Evolutionary conservation across 1,140 invertebrate species (phyloP).

Genomic region (Drosophila mojavensis): DNA sequence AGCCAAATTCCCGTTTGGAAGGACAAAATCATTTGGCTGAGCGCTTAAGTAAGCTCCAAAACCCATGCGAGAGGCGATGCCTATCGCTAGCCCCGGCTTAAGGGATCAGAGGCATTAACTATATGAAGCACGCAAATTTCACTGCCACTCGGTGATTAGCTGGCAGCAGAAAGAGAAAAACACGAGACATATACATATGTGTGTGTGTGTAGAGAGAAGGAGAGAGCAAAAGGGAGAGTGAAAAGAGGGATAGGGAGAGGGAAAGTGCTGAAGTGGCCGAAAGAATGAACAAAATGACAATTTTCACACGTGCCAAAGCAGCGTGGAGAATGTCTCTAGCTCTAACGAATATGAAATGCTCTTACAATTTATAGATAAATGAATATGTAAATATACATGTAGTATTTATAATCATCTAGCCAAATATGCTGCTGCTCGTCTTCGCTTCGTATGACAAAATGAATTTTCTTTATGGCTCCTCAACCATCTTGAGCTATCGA

Average conservation of each 20-base stretch:
- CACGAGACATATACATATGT: not conserved
- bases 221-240: not conserved
- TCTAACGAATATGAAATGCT: not conserved
- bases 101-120: conserved; percentile 48
- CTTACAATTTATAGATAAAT: not conserved
- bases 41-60: conserved; percentile 13
- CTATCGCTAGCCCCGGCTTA: conserved; percentile 24
- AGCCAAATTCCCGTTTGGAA: not conserved
- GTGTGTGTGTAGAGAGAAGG: not conserved
- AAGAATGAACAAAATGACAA: conserved; percentile 42
- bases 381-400: not conserved
- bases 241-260: not conserved
- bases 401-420: no score
- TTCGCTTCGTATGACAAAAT: no score
- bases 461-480: no score
- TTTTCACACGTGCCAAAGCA: conserved; percentile 44
- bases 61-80: conserved; percentile 13
- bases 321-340: not conserved
- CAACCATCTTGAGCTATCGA: no score
- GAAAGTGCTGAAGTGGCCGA: conserved; percentile 5
- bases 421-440: no score
- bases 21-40: conserved; percentile 12
- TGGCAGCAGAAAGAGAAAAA: conserved; percentile 13
- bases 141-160: conserved; percentile 51
- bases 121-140: conserved; percentile 27